phyloP scores from a whole-genome alignment of 1,140 invertebrate species.

The Paralvinella palmiformis region DNA sequence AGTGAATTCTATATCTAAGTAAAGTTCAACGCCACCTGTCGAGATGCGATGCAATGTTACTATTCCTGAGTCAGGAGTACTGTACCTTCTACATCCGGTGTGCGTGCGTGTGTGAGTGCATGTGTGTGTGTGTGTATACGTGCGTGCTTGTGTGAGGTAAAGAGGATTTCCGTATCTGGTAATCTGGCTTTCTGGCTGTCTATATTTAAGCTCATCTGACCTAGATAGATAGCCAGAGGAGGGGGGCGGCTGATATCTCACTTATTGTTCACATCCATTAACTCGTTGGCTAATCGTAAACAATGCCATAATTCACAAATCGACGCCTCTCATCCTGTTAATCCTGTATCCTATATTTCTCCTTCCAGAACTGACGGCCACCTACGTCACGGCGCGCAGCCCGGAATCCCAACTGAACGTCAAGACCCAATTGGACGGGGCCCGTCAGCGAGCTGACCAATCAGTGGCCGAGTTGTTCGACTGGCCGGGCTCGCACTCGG shows the following conservation, averaged over 20 bases:
- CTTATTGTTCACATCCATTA: neutral
- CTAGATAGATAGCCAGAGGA: neutral
- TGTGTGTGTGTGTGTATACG: too few species aligned
- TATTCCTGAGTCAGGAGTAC: too few species aligned
- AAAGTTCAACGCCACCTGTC: too few species aligned
- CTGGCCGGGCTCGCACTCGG: slow-evolving; percentile 13
- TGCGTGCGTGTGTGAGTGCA: too few species aligned
- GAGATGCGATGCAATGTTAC: too few species aligned
- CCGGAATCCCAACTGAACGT: slow-evolving; percentile 13
- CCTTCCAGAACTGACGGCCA: slow-evolving; percentile 9
- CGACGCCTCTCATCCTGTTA: neutral
- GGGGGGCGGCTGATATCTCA: neutral
- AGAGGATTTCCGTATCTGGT: too few species aligned
- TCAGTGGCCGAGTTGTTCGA: neutral
- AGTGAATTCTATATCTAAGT: too few species aligned
- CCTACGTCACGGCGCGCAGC: slow-evolving; percentile 13
- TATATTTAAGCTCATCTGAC: neutral
- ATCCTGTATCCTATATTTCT: neutral
- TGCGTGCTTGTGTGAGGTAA: neutral
- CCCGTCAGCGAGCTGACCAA: slow-evolving; percentile 8
- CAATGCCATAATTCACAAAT: neutral
- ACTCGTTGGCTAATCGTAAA: neutral
- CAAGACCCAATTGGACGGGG: neutral
- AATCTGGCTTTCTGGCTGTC: neutral
- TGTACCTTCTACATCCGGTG: too few species aligned